A percentile compares a stretch with the other conserved stretches of the same genome.
Evolutionary conservation across 2,113 vertebrate species (phyloP).

Genomic region (Caranx melampygus): DNA sequence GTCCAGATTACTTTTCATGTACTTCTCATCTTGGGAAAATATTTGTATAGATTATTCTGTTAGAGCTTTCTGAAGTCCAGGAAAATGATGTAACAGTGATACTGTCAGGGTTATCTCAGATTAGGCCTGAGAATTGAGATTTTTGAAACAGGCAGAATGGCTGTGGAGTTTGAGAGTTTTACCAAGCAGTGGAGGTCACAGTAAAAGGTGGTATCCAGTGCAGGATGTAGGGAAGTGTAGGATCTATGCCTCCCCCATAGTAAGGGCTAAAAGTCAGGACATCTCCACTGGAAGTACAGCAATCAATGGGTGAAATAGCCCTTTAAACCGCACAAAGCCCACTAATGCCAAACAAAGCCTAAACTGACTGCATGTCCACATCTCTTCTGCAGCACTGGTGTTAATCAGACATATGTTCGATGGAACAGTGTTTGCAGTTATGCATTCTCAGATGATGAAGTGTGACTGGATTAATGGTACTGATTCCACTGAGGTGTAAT

Average conservation of each 20-base stretch:
- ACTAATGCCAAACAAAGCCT: constrained; percentile 12
- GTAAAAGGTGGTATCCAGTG: neutral
- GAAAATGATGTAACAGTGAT: neutral
- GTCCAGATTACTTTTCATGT: neutral
- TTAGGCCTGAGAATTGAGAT: neutral
- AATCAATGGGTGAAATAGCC: neutral
- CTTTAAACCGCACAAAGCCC: neutral
- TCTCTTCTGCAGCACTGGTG: neutral
- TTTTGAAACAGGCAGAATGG: neutral
- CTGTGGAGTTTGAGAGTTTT: neutral
- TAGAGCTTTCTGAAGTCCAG: neutral
- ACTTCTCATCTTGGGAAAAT: neutral
- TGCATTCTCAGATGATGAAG: constrained; percentile 38
- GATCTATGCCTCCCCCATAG: neutral
- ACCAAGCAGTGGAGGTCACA: neutral
- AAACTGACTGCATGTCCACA: neutral
- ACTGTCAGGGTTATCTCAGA: neutral
- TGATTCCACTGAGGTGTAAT: constrained; percentile 42
- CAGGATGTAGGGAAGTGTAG: neutral
- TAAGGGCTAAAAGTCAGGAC: neutral
- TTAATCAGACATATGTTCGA: constrained; percentile 5
- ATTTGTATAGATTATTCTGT: neutral
- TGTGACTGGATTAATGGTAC: constrained; percentile 38
- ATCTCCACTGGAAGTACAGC: neutral
- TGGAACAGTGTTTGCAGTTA: neutral